Percentiles rank a stretch among this genome's conserved stretches.
These are phyloP conservation scores for Carcina quercana DNA, from an alignment of 2,888 invertebrate species.

Conservation along the genomic window DNA sequence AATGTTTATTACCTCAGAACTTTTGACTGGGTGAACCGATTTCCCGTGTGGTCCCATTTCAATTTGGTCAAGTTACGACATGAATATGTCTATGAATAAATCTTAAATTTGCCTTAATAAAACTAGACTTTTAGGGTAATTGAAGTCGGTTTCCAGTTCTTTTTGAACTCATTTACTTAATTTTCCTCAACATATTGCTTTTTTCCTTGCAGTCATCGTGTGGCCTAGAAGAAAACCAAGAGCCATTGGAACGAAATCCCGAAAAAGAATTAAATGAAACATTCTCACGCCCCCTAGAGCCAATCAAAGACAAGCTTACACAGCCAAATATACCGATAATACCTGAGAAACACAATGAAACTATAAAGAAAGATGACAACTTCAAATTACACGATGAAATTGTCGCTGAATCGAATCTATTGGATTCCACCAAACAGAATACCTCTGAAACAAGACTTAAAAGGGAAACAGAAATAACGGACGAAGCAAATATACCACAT, in stretches of 20 bases:
- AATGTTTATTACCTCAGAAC: no score
- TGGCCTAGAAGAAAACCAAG: slow-evolving; percentile 60
- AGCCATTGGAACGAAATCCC: slow-evolving; percentile 46
- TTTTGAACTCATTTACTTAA: no score
- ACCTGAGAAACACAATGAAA: slow-evolving; percentile 35
- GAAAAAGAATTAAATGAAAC: slow-evolving; percentile 59
- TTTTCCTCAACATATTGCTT: not conserved
- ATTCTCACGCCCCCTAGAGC: slow-evolving; percentile 36
- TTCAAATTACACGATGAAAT: slow-evolving; percentile 44
- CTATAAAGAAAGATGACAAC: slow-evolving; percentile 29
- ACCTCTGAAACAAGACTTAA: slow-evolving; percentile 22
- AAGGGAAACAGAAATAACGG: slow-evolving; percentile 13
- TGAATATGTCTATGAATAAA: no score
- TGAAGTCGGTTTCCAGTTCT: no score
- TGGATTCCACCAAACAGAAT: slow-evolving; percentile 44
- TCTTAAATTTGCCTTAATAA: no score
- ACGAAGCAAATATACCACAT: not conserved
- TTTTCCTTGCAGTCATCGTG: slow-evolving; percentile 44
- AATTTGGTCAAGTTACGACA: no score
- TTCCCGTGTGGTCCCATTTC: no score
- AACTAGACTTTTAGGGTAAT: no score
- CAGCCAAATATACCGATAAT: slow-evolving; percentile 41
- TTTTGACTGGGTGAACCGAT: no score
- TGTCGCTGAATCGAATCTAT: slow-evolving; percentile 41
- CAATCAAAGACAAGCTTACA: slow-evolving; percentile 38